phyloP scores from a whole-genome alignment of 1,140 invertebrate genomes.

The Theocolax elegans region DNA sequence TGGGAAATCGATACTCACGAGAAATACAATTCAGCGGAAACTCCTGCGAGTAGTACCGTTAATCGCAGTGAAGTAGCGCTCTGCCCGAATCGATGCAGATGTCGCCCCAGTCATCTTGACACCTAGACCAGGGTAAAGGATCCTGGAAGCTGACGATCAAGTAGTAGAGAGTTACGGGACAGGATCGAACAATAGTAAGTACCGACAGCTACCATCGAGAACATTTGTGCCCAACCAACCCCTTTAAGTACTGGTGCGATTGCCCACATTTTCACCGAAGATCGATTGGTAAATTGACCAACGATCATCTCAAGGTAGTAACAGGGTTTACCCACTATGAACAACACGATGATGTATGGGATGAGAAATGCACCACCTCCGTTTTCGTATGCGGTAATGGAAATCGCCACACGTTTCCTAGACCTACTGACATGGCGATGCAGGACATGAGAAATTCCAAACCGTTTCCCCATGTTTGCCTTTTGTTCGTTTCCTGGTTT shows the following conservation, averaged over 20 bases:
- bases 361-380: conserved; percentile 88
- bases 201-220: conserved; percentile 76
- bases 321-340: conserved; percentile 88
- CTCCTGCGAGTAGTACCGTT: conserved; percentile 59
- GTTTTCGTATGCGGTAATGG: conserved; percentile 86
- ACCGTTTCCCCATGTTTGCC: conserved; percentile 80
- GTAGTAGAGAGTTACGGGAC: conserved; percentile 82
- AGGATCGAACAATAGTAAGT: conserved; percentile 88
- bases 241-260: conserved; percentile 74
- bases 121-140: conserved; percentile 76
- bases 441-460: conserved; percentile 91
- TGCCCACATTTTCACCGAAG: conserved; percentile 76
- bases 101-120: conserved; percentile 72
- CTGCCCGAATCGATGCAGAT: conserved; percentile 57
- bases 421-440: conserved; percentile 89
- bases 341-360: conserved; percentile 87
- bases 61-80: conserved; percentile 49
- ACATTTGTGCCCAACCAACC: conserved; percentile 82
- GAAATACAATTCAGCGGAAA: conserved; percentile 74
- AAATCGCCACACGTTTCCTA: conserved; percentile 93
- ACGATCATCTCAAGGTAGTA: conserved; percentile 91
- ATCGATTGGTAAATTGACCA: conserved; percentile 84
- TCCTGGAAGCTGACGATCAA: conserved; percentile 74
- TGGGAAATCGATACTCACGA: no score
- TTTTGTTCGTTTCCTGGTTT: background rate